These are phyloP conservation scores for Tapirus indicus DNA, from an alignment of 2,797 vertebrate species.

Conservation along the genomic window DNA sequence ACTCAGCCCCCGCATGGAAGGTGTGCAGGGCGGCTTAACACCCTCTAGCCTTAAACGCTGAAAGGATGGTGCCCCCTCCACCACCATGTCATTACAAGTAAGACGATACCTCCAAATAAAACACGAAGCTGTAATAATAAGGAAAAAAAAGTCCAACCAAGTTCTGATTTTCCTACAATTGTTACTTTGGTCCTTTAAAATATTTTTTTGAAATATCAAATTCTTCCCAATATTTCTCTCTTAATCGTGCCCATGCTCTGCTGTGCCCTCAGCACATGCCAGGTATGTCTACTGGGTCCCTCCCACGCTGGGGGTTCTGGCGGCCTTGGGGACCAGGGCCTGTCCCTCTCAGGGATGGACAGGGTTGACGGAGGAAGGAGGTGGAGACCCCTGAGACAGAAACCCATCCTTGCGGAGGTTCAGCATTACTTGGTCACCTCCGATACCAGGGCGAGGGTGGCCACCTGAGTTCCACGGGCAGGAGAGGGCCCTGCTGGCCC, in stretches of 20 bases:
- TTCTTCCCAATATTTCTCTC: neutral
- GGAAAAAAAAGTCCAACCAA: neutral
- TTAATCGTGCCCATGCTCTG: neutral
- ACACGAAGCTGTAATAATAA: neutral
- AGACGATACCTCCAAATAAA: neutral
- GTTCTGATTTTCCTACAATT: neutral
- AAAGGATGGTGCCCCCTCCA: neutral
- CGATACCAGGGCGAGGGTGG: neutral
- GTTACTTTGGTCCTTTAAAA: neutral
- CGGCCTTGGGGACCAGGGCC: neutral
- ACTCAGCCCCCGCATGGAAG: neutral
- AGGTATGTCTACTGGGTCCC: neutral
- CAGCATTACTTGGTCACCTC: too few relatives aligned
- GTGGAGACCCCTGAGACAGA: neutral
- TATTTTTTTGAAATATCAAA: neutral
- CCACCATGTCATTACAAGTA: neutral
- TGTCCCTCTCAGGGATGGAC: neutral
- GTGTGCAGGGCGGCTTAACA: too few relatives aligned
- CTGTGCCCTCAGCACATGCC: fast-evolving
- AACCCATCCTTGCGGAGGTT: neutral
- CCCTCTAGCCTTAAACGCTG: neutral
- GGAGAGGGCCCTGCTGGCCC: neutral
- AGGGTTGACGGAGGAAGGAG: neutral
- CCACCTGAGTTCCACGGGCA: neutral
- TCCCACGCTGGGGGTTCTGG: fast-evolving